Percentiles rank a stretch among this genome's conserved stretches.
phyloP scores from a whole-genome alignment of 2,888 invertebrate genomes.

The Athetis lepigone region DNA sequence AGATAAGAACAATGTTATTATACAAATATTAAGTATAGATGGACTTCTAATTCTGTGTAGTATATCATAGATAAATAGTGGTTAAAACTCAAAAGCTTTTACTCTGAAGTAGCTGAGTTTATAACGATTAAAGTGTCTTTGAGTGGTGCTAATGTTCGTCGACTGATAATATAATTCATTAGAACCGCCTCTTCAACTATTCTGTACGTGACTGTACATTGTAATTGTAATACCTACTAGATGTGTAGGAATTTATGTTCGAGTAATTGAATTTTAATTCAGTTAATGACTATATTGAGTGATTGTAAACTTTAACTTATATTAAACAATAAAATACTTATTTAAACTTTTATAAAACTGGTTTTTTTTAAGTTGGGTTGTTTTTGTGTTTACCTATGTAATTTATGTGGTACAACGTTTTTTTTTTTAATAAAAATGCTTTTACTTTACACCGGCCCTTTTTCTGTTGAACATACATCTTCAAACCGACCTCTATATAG shows the following conservation, averaged over 20 bases:
- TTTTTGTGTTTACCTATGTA: too few relatives aligned
- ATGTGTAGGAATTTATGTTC: too few relatives aligned
- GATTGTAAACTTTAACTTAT: too few relatives aligned
- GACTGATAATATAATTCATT: slow-evolving; percentile 40
- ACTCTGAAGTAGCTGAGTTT: slow-evolving; percentile 30
- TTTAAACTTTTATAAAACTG: too few relatives aligned
- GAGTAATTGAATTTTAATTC: too few relatives aligned
- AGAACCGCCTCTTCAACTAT: slow-evolving; percentile 25
- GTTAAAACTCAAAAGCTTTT: slow-evolving; percentile 43
- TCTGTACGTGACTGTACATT: slow-evolving; percentile 1
- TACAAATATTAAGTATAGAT: too few relatives aligned
- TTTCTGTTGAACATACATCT: slow-evolving; percentile 4
- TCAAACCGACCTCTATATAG: background rate
- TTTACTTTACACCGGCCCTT: background rate
- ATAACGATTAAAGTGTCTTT: slow-evolving; percentile 24
- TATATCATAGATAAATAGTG: slow-evolving; percentile 6
- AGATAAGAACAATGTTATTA: too few relatives aligned
- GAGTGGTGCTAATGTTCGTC: slow-evolving; percentile 41
- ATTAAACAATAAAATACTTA: too few relatives aligned
- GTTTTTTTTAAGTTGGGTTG: too few relatives aligned
- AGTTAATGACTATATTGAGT: too few relatives aligned
- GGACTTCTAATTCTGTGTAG: background rate
- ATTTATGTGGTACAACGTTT: too few relatives aligned
- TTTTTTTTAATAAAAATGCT: background rate
- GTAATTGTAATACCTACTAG: too few relatives aligned